phyloP scores from a whole-genome alignment of 2,888 invertebrate genomes.

The Cactoblastis cactorum region DNA sequence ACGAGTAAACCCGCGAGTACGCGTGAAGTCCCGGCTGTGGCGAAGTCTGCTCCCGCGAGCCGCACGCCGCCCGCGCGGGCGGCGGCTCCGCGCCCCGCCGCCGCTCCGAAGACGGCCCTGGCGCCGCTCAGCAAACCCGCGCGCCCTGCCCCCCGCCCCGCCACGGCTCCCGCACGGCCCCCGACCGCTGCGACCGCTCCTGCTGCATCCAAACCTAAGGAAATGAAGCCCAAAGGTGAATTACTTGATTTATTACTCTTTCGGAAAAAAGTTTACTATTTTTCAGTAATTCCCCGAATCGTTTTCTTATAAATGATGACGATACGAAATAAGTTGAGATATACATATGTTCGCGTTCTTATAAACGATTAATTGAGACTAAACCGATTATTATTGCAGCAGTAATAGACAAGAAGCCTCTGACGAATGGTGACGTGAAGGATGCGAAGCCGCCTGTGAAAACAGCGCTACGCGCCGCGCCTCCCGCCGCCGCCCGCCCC shows the following conservation, averaged over 20 bases:
- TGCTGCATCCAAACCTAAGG: slow-evolving; percentile 35
- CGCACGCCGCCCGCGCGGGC: slow-evolving; percentile 50
- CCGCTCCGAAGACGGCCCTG: slow-evolving; percentile 21
- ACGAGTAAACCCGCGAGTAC: slow-evolving; percentile 17
- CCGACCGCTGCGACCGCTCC: slow-evolving; percentile 20
- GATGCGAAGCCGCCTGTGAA: slow-evolving; percentile 34
- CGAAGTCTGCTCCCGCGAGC: slow-evolving; percentile 5
- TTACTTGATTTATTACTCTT: no score
- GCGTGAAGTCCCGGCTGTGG: background rate
- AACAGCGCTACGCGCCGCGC: slow-evolving; percentile 32
- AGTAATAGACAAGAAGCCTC: slow-evolving; percentile 69
- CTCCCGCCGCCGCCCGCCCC: slow-evolving; percentile 27
- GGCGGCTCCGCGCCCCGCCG: slow-evolving; percentile 22
- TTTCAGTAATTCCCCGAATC: no score
- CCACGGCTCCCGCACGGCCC: slow-evolving; percentile 21
- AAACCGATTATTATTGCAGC: background rate
- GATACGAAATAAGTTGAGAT: no score
- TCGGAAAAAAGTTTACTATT: no score
- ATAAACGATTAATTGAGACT: no score
- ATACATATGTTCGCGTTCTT: no score
- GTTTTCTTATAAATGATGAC: no score
- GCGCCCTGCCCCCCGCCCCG: slow-evolving; percentile 20
- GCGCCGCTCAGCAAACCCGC: slow-evolving; percentile 23
- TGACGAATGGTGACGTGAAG: slow-evolving; percentile 78
- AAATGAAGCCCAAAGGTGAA: slow-evolving; percentile 30